Percentiles rank a stretch among this genome's conserved stretches.
phyloP scores from a whole-genome alignment of 2,888 invertebrate species.

The Lithodes maja region DNA sequence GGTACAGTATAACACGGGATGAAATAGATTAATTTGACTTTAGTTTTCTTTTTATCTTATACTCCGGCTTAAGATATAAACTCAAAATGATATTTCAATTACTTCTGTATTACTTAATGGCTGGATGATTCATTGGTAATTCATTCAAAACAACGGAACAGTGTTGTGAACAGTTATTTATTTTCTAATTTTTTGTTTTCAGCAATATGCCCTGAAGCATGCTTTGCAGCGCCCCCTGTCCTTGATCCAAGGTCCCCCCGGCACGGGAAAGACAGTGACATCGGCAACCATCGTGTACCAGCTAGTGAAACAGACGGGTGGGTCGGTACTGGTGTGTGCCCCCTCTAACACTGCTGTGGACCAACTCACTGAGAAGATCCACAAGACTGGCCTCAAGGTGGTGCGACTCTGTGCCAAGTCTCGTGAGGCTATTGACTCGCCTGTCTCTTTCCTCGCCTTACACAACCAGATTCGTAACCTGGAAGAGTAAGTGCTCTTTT shows the following conservation, averaged over 20 bases:
- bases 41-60: no score
- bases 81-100: no score
- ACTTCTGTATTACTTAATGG: no score
- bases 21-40: background rate
- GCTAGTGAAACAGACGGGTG: slow-evolving; percentile 91
- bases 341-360: slow-evolving; percentile 99
- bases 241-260: slow-evolving; percentile 96
- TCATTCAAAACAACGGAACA: no score
- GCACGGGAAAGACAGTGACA: slow-evolving; percentile 99
- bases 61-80: no score
- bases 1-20: slow-evolving; percentile 74
- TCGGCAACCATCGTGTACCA: slow-evolving; percentile 99
- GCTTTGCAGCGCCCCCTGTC: slow-evolving; percentile 96
- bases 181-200: slow-evolving; percentile 71
- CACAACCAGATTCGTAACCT: slow-evolving; percentile 98
- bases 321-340: slow-evolving; percentile 95
- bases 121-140: no score
- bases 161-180: no score
- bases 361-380: slow-evolving; percentile 98
- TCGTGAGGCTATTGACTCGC: slow-evolving; percentile 97
- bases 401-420: slow-evolving; percentile 98
- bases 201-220: slow-evolving; percentile 98
- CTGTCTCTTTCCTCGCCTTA: slow-evolving; percentile 95
- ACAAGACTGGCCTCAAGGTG: slow-evolving; percentile 92
- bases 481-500: slow-evolving; percentile 80